Conservation (phyloP, 2,113 vertebrate species). For the Mesitornis unicolor region DNA sequence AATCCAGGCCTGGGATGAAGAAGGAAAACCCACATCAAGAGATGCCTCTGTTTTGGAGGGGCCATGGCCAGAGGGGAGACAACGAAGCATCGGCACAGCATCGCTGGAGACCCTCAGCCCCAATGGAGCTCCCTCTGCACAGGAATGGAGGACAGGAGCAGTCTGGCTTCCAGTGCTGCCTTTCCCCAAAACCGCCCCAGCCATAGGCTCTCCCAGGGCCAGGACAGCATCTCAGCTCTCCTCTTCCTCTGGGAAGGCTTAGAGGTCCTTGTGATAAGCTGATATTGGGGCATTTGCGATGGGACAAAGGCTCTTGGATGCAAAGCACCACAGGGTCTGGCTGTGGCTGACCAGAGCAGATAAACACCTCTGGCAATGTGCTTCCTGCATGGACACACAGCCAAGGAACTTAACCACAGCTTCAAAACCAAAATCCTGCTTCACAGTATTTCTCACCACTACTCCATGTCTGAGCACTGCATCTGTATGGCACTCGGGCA, state of each 20-base stretch:
- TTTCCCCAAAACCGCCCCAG: background rate
- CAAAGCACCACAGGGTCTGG: background rate
- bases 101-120: background rate
- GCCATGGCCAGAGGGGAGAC: accelerated
- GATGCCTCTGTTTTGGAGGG: background rate
- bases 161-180: background rate
- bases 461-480: background rate
- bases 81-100: accelerated
- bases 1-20: constrained; percentile 84
- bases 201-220: background rate
- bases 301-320: background rate
- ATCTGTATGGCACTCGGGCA: accelerated
- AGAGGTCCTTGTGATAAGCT: background rate
- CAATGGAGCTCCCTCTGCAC: background rate
- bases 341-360: background rate
- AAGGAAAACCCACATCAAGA: background rate
- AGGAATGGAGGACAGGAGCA: background rate
- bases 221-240: no score
- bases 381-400: accelerated
- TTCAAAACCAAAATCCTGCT: background rate
- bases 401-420: background rate
- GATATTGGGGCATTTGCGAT: background rate
- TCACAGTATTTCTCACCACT: background rate
- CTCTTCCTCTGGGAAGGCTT: background rate
- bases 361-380: background rate